phyloP scores from a whole-genome alignment of 2,888 invertebrate genomes.

The Polymixis flavicincta region DNA sequence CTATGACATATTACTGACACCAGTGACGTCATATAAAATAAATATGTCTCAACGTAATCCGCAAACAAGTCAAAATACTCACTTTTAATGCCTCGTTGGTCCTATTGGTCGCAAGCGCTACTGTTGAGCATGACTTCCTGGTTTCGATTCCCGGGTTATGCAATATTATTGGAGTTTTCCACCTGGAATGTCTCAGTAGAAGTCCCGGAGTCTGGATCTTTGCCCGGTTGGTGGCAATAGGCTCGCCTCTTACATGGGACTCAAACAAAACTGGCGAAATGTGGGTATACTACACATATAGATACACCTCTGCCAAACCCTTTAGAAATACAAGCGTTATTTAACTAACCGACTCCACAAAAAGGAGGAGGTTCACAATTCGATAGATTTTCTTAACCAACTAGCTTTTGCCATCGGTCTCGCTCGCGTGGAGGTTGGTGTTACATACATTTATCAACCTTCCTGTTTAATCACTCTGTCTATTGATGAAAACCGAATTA shows the following conservation, averaged over 20 bases:
- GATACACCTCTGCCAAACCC: no score
- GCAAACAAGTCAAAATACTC: conserved; percentile 31
- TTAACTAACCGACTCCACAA: no score
- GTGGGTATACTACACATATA: no score
- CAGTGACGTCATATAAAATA: conserved; percentile 9
- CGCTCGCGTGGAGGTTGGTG: no score
- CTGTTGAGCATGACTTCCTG: neutral
- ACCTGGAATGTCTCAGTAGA: neutral
- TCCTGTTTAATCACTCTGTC: no score
- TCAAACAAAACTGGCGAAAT: neutral
- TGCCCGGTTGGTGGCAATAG: neutral
- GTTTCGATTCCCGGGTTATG: neutral
- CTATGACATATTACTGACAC: neutral
- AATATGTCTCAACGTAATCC: conserved; percentile 23
- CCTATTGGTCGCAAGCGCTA: neutral
- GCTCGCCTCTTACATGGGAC: neutral
- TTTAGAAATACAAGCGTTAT: neutral
- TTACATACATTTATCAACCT: no score
- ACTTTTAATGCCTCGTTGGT: neutral
- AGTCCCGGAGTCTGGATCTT: neutral
- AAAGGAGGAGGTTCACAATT: no score
- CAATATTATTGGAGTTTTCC: neutral
- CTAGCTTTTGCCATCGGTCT: no score
- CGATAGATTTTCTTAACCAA: no score
- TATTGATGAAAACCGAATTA: no score